Evolutionary conservation across 35 echinoderm and acorn worm genomes (phyloP).

Genomic region (Acanthaster planci): DNA sequence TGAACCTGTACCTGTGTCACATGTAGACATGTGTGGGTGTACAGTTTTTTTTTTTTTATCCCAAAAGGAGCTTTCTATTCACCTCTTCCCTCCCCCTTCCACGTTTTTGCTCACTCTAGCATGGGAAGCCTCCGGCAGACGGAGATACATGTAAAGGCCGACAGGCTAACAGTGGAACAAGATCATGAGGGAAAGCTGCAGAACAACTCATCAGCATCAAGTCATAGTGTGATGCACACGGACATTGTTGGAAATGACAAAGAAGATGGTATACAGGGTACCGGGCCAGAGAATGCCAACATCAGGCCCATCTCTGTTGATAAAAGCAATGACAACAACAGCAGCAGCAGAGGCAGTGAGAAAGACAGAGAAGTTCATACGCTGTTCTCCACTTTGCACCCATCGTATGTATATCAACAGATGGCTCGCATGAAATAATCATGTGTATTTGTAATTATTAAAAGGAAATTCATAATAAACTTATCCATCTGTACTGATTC

Average conservation of each 20-base stretch:
- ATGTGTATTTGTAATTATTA: not conserved
- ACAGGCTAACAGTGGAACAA: not conserved
- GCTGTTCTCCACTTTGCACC: not conserved
- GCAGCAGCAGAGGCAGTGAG: not conserved
- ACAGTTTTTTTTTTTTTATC: no score
- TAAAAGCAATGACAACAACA: not conserved
- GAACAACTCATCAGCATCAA: not conserved
- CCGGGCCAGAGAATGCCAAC: not conserved
- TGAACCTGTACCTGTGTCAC: no score
- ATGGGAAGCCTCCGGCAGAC: not conserved
- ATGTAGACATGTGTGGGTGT: no score
- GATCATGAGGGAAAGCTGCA: not conserved
- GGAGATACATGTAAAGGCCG: not conserved
- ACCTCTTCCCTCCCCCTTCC: no score
- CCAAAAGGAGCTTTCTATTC: no score
- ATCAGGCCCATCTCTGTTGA: not conserved
- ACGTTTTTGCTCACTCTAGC: no score
- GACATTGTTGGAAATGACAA: not conserved
- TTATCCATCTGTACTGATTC: no score
- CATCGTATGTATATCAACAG: not conserved
- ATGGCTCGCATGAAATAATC: not conserved
- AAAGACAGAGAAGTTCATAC: not conserved
- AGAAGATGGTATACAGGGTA: not conserved
- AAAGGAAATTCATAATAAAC: not conserved
- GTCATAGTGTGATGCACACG: not conserved